phyloP scores from a whole-genome alignment of 2,113 vertebrate species.

The Cyrtonyx montezumae region DNA sequence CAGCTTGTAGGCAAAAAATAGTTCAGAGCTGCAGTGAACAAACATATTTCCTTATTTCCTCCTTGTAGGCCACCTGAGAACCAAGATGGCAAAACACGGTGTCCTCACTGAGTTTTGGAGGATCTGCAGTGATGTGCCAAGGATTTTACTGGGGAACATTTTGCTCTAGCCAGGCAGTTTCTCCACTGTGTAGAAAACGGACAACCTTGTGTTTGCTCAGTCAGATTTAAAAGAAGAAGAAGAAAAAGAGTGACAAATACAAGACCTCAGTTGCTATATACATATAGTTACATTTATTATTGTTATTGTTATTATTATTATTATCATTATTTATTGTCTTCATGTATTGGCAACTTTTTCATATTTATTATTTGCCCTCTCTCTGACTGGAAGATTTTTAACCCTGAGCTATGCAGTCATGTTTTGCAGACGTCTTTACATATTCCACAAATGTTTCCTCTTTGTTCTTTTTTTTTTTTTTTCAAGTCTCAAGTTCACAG shows the following conservation, averaged over 20 bases:
- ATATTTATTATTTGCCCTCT: not conserved
- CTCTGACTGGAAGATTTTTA: not conserved
- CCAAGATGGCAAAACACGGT: not conserved
- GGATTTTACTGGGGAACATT: not conserved
- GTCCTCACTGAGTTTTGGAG: not conserved
- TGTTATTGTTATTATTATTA: not conserved
- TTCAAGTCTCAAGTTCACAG: not conserved
- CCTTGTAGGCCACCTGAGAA: not conserved
- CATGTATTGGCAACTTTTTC: not conserved
- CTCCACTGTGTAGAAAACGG: not conserved
- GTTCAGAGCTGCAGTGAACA: not conserved
- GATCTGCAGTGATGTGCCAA: not conserved
- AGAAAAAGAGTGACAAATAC: not conserved
- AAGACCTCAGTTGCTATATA: not conserved
- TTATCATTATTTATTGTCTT: not conserved
- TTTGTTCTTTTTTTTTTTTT: not conserved
- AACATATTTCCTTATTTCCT: not conserved
- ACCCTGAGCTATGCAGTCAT: not conserved
- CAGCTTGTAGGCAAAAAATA: conserved; percentile 13
- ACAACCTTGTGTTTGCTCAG: not conserved
- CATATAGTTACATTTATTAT: not conserved
- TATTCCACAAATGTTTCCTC: not conserved
- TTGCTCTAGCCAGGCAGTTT: not conserved
- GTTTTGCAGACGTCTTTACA: not conserved
- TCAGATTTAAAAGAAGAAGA: not conserved